Conservation (phyloP, 2,113 vertebrate genomes). For the Boulengerochromis microlepis region DNA sequence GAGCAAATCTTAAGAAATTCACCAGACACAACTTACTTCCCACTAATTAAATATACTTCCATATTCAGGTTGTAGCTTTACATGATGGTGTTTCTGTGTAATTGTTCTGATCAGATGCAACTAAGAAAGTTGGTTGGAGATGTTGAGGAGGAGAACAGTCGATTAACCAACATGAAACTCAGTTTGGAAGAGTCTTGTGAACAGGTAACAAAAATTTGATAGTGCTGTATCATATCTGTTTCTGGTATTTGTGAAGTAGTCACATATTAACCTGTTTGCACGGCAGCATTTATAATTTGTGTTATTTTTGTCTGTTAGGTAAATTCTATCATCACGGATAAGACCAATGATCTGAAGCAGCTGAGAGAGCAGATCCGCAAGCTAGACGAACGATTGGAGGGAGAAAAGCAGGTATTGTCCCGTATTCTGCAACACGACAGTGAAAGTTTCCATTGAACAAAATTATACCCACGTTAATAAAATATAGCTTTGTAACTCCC, state of each 20-base stretch:
- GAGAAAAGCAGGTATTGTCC: constrained; percentile 59
- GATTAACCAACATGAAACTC: constrained; percentile 56
- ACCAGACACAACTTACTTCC: not conserved
- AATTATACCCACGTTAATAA: not conserved
- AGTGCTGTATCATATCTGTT: not conserved
- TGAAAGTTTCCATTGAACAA: not conserved
- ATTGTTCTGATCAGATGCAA: constrained; percentile 50
- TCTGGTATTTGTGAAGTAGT: not conserved
- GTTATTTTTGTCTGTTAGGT: constrained; percentile 37
- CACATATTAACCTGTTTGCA: not conserved
- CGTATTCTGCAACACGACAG: not conserved
- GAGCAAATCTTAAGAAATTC: not conserved
- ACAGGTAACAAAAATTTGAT: constrained; percentile 49
- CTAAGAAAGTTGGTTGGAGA: constrained; percentile 65
- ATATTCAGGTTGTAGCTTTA: not conserved
- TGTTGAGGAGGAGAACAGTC: constrained; percentile 71
- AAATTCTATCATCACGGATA: constrained; percentile 67
- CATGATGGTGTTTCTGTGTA: not conserved
- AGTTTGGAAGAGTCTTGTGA: constrained; percentile 68
- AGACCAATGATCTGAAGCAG: constrained; percentile 68
- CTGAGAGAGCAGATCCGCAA: constrained; percentile 71
- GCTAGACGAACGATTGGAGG: constrained; percentile 65
- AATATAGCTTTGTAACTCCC: not conserved
- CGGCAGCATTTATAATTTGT: not conserved
- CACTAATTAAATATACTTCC: not conserved